phyloP scores from a whole-genome alignment of 2,113 vertebrate genomes.

The Petrocephalus zakoni region DNA sequence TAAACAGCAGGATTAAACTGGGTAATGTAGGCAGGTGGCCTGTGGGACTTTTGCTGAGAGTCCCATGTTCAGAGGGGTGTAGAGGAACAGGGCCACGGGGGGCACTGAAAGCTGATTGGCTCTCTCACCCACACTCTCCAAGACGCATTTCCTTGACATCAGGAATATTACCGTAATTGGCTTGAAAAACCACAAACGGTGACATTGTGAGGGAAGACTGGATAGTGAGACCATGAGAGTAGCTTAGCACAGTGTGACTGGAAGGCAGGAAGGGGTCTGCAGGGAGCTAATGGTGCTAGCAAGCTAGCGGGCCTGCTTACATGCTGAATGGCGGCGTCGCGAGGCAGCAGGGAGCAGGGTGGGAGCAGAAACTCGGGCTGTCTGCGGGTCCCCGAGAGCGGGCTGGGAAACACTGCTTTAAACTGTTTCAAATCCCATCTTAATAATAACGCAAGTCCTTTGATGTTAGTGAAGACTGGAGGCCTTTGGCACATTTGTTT shows the following conservation, averaged over 20 bases:
- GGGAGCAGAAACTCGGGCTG: neutral
- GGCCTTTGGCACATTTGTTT: neutral
- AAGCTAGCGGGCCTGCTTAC: neutral
- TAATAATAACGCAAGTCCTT: neutral
- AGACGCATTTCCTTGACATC: neutral
- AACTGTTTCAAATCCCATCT: neutral
- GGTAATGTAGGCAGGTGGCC: neutral
- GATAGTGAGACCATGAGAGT: neutral
- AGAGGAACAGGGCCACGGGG: neutral
- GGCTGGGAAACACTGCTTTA: neutral
- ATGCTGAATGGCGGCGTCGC: neutral
- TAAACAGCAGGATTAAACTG: neutral
- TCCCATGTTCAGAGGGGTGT: neutral
- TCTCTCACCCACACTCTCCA: neutral
- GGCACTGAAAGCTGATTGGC: neutral
- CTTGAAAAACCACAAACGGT: neutral
- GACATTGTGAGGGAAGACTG: neutral
- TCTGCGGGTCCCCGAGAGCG: neutral
- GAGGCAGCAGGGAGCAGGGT: neutral
- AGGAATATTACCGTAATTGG: neutral
- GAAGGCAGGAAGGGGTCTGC: neutral
- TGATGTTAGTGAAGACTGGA: neutral
- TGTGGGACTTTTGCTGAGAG: neutral
- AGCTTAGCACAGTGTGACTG: neutral
- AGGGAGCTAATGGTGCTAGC: neutral